Evolutionary conservation across 2,888 invertebrate genomes (phyloP).

Genomic region (Dysmachus trigonus): DNA sequence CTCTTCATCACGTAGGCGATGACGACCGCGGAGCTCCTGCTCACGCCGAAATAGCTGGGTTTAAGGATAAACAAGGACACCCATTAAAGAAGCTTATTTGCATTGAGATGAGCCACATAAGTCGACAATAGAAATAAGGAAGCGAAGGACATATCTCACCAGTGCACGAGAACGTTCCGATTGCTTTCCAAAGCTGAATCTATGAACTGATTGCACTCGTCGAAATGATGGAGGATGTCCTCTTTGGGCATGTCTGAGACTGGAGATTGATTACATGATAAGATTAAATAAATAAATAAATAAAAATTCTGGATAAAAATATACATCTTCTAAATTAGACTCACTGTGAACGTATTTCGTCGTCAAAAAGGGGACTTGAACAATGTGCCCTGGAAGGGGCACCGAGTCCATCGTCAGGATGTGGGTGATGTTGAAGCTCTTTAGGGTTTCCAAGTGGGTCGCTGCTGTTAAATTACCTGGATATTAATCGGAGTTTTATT

Average conservation of each 20-base stretch:
- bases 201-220: conserved; percentile 81
- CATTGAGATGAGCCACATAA: not conserved
- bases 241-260: conserved; percentile 86
- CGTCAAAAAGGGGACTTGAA: conserved; percentile 72
- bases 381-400: conserved; percentile 79
- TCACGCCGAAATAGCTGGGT: conserved; percentile 85
- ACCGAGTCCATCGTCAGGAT: conserved; percentile 86
- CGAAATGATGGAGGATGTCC: conserved; percentile 82
- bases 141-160: conserved; percentile 67
- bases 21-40: conserved; percentile 87
- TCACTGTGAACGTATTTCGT: conserved; percentile 80
- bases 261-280: conserved; percentile 58
- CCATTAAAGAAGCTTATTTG: not conserved
- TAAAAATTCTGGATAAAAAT: too few species aligned
- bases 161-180: conserved; percentile 85
- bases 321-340: too few species aligned
- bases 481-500: conserved; percentile 44
- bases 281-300: conserved; percentile 12
- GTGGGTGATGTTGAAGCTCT: conserved; percentile 74
- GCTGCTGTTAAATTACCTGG: conserved; percentile 84
- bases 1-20: conserved; percentile 90
- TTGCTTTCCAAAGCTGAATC: conserved; percentile 70
- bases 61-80: conserved; percentile 45
- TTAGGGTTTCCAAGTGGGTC: conserved; percentile 74
- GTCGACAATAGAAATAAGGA: not conserved